Conservation (phyloP, 1,140 invertebrate genomes). For the Eupeodes corollae region DNA sequence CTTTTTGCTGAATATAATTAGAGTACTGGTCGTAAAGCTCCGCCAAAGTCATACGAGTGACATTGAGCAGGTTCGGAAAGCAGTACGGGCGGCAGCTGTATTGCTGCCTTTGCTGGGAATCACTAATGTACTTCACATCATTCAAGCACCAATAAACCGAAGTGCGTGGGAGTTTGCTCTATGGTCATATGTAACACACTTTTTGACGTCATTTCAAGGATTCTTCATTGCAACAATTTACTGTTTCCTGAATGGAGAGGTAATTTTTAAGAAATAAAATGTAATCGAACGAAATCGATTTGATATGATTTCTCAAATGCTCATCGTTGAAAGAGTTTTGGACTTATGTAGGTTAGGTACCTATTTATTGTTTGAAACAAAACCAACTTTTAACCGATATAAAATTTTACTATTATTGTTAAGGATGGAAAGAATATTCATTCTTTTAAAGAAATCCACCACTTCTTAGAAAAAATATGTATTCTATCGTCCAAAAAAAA, state of each 20-base stretch:
- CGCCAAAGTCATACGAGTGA: slow-evolving; percentile 65
- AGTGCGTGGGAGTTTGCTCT: slow-evolving; percentile 58
- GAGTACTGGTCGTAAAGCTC: slow-evolving; percentile 72
- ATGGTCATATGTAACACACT: slow-evolving; percentile 71
- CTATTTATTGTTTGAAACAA: background rate
- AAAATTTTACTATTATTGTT: background rate
- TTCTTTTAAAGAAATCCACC: too few relatives aligned
- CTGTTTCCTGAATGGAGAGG: slow-evolving; percentile 82
- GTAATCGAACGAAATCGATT: background rate
- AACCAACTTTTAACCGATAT: background rate
- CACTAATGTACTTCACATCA: slow-evolving; percentile 63
- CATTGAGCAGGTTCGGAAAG: slow-evolving; percentile 70
- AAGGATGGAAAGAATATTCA: too few relatives aligned
- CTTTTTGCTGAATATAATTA: slow-evolving; percentile 74
- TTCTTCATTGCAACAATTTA: slow-evolving; percentile 75
- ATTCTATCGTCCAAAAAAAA: too few relatives aligned
- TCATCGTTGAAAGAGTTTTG: background rate
- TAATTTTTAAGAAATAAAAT: slow-evolving; percentile 34
- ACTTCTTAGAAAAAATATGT: too few relatives aligned
- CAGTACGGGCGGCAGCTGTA: slow-evolving; percentile 64
- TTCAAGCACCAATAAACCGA: slow-evolving; percentile 52
- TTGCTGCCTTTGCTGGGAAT: slow-evolving; percentile 72
- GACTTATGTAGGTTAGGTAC: background rate
- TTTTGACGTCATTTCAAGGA: slow-evolving; percentile 75
- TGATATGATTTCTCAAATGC: background rate